phyloP scores from a whole-genome alignment of 2,113 vertebrate genomes.

The Prionailurus viverrinus region DNA sequence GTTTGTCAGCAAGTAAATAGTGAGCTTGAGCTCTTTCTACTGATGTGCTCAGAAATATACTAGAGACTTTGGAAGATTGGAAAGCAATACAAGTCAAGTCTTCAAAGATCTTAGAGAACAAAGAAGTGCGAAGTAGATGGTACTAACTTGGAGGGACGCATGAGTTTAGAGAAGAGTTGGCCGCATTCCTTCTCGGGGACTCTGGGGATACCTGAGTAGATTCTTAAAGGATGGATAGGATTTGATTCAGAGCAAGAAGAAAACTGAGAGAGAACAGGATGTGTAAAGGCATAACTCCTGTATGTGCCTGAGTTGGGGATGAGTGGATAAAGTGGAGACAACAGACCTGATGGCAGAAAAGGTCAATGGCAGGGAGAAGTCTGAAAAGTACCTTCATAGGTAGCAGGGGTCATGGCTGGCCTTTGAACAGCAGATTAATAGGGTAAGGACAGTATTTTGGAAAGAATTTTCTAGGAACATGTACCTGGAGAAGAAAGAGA shows the following conservation, averaged over 20 bases:
- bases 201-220: not conserved
- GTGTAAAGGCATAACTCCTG: not conserved
- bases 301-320: not conserved
- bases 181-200: not conserved
- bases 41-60: not conserved
- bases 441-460: not conserved
- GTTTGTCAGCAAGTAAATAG: not conserved
- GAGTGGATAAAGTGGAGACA: not conserved
- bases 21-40: not conserved
- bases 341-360: not conserved
- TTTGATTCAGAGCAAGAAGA: slow-evolving; percentile 40
- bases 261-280: not conserved
- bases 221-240: not conserved
- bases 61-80: not conserved
- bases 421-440: not conserved
- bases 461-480: not conserved
- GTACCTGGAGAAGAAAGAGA: not conserved
- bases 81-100: not conserved
- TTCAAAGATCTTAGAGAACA: not conserved
- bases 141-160: not conserved
- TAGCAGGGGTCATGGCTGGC: not conserved
- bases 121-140: not conserved
- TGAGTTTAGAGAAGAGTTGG: not conserved
- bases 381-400: not conserved
- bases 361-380: not conserved